phyloP scores from a whole-genome alignment of 53 echinoderm and acorn worm species.

The Crossaster papposus region DNA sequence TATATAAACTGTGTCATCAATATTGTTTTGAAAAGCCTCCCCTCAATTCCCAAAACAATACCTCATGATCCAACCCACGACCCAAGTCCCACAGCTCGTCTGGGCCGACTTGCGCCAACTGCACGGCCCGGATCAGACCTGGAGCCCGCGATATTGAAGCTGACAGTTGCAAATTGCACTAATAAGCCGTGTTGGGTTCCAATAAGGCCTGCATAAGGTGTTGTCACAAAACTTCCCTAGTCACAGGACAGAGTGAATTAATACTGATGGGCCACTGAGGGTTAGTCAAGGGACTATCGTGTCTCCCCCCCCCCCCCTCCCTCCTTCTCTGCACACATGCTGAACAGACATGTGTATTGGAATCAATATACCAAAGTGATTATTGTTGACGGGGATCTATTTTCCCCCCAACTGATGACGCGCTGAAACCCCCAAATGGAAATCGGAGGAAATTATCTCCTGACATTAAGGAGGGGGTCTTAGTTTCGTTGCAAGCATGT shows the following conservation, averaged over 20 bases:
- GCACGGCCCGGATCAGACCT: slow-evolving; percentile 37
- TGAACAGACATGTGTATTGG: background rate
- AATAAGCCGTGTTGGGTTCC: slow-evolving; percentile 54
- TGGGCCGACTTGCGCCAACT: background rate
- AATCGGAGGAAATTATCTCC: slow-evolving; percentile 44
- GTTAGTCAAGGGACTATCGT: background rate
- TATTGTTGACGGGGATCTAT: background rate
- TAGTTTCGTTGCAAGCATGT: background rate
- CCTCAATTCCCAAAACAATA: background rate
- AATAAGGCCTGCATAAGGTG: slow-evolving; percentile 56
- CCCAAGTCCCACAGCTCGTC: no score
- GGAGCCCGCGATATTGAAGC: slow-evolving; percentile 21
- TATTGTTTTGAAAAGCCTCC: background rate
- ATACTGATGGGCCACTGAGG: slow-evolving; percentile 28
- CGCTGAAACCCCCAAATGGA: slow-evolving; percentile 3
- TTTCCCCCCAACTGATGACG: slow-evolving; percentile 11
- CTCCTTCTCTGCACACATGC: background rate
- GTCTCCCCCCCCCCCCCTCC: background rate
- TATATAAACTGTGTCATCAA: background rate
- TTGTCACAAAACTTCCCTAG: slow-evolving; percentile 52
- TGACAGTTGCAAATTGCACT: slow-evolving; percentile 58
- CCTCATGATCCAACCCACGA: no score
- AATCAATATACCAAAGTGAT: slow-evolving; percentile 24
- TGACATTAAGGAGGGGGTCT: slow-evolving; percentile 10
- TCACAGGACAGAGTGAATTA: slow-evolving; percentile 55